Base-by-base conservation (phyloP, 53 echinoderm and acorn worm genomes). In the Echinometra lucunter region DNA sequence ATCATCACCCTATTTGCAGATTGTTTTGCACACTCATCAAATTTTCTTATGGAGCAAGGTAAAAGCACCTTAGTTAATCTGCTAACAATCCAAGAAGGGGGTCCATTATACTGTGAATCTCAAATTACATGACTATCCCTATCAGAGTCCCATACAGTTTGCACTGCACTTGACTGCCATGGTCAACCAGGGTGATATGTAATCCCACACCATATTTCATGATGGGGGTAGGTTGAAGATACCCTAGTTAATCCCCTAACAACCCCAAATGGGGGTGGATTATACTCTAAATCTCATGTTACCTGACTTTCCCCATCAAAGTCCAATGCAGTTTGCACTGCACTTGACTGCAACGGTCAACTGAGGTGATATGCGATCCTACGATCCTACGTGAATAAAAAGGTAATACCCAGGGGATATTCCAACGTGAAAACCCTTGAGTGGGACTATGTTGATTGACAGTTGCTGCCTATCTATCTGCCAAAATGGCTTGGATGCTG, bases 361-460 rank as follows among this genome's bases (percentile, higher is more conserved):
- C 21, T 27, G n/a, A 35, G 47, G 49, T 49, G 85, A 85, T 47
- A 85, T 85, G 85, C 49, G 85, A 85, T 85, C 53, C 85, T 28
- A 23, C 49, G 85, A 85, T 85, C 53, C 85, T 28, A 23, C 12
- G 28, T 27, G 85, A 45, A 85, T 85, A 53, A 49, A n/a, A 47
- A 85, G 49, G 47, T 12, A 49, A 49, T 85, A 47, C 85, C 85
- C 85, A 85, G 10, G 85, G 49, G 85, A 85, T 85, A 85, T 85
- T 49, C 85, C 28, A n/a, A 85, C 53, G 85, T 15, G 28, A 85
- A 85, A 85, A 85, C 28, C 19, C 49, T 85, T 49, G 85, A 85
- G 85, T 85, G 85, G 85, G 49, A 85, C 85, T 85, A 21, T 16
- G 85, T n/a, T 85, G 85, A 85, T 85, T 85, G 85, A 85, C 85